phyloP scores from a whole-genome alignment of 1,140 invertebrate genomes.

The Homarus americanus region DNA sequence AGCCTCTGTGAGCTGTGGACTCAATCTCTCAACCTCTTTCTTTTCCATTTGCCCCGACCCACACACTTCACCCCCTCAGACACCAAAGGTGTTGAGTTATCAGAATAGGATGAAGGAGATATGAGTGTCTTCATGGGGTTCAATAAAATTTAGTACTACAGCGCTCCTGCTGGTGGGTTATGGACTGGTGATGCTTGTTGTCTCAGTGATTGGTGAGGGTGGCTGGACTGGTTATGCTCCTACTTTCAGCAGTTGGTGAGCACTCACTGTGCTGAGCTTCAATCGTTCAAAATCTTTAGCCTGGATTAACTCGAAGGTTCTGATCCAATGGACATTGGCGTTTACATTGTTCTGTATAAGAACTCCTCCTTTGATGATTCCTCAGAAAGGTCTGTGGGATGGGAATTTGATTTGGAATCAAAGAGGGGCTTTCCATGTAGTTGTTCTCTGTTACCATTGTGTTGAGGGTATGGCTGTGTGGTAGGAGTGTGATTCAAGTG shows the following conservation, averaged over 20 bases:
- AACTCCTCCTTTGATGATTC: slow-evolving; percentile 76
- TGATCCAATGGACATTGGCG: slow-evolving; percentile 75
- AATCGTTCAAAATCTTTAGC: slow-evolving; percentile 80
- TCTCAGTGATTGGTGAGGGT: slow-evolving; percentile 7
- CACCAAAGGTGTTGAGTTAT: slow-evolving; percentile 10
- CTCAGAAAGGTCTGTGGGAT: slow-evolving; percentile 12
- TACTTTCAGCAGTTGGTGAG: slow-evolving; percentile 38
- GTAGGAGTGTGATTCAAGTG: not conserved
- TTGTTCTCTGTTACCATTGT: not conserved
- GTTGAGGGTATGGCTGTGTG: slow-evolving; percentile 12
- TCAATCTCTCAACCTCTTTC: slow-evolving; percentile 76
- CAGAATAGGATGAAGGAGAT: not conserved
- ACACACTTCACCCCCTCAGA: slow-evolving; percentile 10
- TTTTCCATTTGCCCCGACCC: slow-evolving; percentile 3
- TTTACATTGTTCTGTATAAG: slow-evolving; percentile 75
- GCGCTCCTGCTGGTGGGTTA: not conserved
- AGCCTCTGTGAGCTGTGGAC: slow-evolving; percentile 76
- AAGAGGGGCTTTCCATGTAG: not conserved
- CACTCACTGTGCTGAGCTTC: slow-evolving; percentile 78
- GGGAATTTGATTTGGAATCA: not conserved
- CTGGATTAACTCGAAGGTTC: slow-evolving; percentile 80
- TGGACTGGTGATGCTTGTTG: too few relatives aligned
- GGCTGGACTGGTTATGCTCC: slow-evolving; percentile 76
- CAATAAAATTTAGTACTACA: slow-evolving; percentile 21
- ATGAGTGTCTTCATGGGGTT: slow-evolving; percentile 1